phyloP scores from a whole-genome alignment of 2,113 vertebrate species.

The Pelobates fuscus region DNA sequence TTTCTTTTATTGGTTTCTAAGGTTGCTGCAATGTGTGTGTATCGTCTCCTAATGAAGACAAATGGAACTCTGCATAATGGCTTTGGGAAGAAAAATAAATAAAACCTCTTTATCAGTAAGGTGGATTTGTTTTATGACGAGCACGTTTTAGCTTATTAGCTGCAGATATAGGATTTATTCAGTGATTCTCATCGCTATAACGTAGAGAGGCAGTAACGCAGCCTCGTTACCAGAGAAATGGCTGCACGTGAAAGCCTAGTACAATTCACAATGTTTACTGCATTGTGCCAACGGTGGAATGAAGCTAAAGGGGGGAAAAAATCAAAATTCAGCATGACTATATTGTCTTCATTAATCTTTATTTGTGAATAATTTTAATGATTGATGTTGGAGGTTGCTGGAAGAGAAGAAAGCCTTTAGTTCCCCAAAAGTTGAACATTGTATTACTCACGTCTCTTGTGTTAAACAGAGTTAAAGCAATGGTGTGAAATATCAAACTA shows the following conservation, averaged over 20 bases:
- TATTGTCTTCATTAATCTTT: no score
- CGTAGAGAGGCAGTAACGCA: neutral
- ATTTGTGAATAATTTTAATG: no score
- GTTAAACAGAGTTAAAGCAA: no score
- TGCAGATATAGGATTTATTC: rapidly evolving
- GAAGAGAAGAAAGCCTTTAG: no score
- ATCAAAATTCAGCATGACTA: no score
- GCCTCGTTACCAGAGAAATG: neutral
- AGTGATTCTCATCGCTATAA: conserved; percentile 30
- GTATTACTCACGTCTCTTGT: no score
- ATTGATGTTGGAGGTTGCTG: no score
- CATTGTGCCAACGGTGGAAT: no score
- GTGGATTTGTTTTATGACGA: neutral
- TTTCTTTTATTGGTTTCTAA: conserved; percentile 9
- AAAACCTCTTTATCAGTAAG: neutral
- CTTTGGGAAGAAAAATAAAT: neutral
- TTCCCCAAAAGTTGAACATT: no score
- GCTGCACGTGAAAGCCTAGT: neutral
- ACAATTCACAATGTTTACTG: no score
- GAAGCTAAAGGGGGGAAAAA: no score
- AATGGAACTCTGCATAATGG: neutral
- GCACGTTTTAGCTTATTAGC: rapidly evolving
- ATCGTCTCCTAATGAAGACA: conserved; percentile 34
- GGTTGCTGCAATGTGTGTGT: neutral
- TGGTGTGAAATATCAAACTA: no score